Percentiles rank a stretch among this genome's conserved stretches.
These are phyloP conservation scores for Urocitellus parryii DNA, from an alignment of 2,113 vertebrate genomes.

Conservation along the genomic window DNA sequence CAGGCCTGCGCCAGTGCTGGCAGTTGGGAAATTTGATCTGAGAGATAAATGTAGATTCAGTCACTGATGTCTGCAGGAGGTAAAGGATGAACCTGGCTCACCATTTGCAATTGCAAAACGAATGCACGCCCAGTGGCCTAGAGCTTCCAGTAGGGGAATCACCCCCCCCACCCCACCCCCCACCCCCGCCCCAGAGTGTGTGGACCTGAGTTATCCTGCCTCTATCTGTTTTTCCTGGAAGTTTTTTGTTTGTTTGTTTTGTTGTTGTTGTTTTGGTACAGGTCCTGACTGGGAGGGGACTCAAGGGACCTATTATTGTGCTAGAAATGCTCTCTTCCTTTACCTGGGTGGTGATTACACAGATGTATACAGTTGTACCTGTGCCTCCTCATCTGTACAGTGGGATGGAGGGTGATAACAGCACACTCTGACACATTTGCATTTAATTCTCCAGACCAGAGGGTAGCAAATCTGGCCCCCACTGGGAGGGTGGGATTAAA, in stretches of 20 bases:
- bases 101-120: not conserved
- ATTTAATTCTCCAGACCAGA: not conserved
- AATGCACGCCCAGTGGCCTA: no score
- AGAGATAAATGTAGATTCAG: not conserved
- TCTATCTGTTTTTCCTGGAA: no score
- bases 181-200: no score
- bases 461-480: not conserved
- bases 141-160: not conserved
- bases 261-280: no score
- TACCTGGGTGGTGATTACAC: not conserved
- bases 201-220: no score
- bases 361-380: not conserved
- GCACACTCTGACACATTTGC: no score
- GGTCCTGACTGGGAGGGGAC: not conserved
- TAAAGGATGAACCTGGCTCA: not conserved
- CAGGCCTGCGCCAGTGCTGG: no score
- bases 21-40: not conserved
- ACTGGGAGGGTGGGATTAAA: no score
- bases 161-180: no score
- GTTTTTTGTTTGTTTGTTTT: no score
- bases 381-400: not conserved
- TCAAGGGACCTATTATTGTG: not conserved
- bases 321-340: not conserved
- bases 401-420: not conserved
- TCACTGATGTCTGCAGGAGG: not conserved